Conservation (phyloP, 2,113 vertebrate genomes). For the Arenaria interpres region DNA sequence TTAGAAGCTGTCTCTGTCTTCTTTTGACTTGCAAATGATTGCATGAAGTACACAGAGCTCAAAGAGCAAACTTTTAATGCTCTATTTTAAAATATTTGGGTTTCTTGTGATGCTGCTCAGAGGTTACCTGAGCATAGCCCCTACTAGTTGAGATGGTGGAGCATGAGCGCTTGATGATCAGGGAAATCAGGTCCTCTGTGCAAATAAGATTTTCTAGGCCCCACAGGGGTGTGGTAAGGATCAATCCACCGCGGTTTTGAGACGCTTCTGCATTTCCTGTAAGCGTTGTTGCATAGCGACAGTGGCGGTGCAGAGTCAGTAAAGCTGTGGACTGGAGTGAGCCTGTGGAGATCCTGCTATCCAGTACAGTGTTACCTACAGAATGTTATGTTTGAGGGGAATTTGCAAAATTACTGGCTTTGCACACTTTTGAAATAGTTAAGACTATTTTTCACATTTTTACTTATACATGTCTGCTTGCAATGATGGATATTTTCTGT, state of each 20-base stretch:
- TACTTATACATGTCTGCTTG: neutral
- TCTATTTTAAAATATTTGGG: neutral
- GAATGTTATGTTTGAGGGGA: neutral
- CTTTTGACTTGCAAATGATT: neutral
- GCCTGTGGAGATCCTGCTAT: neutral
- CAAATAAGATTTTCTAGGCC: neutral
- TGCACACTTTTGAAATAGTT: neutral
- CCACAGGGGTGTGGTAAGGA: neutral
- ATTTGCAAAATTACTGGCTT: neutral
- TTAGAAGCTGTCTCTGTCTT: neutral
- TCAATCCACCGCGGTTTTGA: neutral
- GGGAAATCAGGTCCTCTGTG: neutral
- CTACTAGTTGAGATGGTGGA: neutral
- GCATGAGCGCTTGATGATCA: neutral
- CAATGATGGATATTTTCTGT: neutral
- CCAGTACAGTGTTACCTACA: neutral
- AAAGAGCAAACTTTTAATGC: neutral
- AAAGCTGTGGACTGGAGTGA: neutral
- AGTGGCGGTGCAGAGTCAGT: fast-evolving
- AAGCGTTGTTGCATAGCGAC: neutral
- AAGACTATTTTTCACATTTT: neutral
- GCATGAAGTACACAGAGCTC: neutral
- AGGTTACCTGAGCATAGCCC: neutral
- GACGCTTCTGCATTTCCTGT: neutral
- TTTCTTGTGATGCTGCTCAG: neutral